Evolutionary conservation across 2,113 vertebrate species (phyloP), one percentile per base, ranked within the genome.

Genomic region (Pseudopodoces humilis): DNA sequence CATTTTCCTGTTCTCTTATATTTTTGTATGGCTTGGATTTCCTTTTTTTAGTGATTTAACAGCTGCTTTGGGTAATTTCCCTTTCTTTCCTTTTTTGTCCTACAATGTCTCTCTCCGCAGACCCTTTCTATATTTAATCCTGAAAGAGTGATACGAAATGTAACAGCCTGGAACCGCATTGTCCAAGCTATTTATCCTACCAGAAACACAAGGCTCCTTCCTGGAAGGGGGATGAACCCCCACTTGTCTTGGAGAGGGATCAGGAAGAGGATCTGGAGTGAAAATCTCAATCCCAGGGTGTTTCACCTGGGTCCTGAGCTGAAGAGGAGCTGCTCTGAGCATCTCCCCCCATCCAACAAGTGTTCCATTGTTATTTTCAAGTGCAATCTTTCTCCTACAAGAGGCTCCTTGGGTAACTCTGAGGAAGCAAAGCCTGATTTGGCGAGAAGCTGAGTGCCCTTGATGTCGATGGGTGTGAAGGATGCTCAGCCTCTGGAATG

Each of bases 101-200:
- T 41, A 7, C 22, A 7, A 3, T 5, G 11, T 11, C 0, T 68
- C 15, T 44, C 44, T 46, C 5, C 59, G 44, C 24, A 14, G n/a
- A 59, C 21, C 5, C 46, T 12, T 60, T 60, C n/a, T 15, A 22
- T 27, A 16, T 24, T 20, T 7, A 33, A 33, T 39, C 56, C 31
- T 52, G 5, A 2, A 52, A n/a, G 23, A 56, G 12, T 18, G 10
- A 2, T 4, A 10, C 11, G 19, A 24, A 52, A 47, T 41, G 4
- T 0, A 14, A 43, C 2, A 2, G 4, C n/a, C 52, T 60, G 46
- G 46, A 56, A 35, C 11, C 2, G 11, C 24, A 9, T 13, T 17
- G 31, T 6, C 59, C 81, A 13, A 18, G 15, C 64, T 15, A 6
- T 25, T 69, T 41, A 22, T 22, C 28, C 15, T 28, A n/a, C 9